Evolutionary conservation across 2,113 vertebrate genomes (phyloP), one percentile per base, ranked within the genome.

Genomic region (Bagarius yarrelli): DNA sequence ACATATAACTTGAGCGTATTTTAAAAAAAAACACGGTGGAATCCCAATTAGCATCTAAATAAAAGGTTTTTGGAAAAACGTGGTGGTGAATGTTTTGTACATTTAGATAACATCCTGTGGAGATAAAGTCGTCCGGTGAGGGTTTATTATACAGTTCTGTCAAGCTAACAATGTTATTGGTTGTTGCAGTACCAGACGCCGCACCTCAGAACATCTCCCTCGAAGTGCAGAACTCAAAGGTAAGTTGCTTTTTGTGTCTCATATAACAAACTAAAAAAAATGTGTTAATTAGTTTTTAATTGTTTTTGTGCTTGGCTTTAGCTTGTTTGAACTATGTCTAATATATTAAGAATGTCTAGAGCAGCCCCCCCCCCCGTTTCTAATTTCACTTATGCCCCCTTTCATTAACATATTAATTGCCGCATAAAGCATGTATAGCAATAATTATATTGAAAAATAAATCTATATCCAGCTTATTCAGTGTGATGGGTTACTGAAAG

Each of bases 171-270:
- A 6, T n/a, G 71, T 83, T 44, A 74, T 69, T 70, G 63, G 40
- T 36, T 91, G 79, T 90, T 79, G 18, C 87, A 99, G 98, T 97
- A 34, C 98, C 98, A 34, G 96, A 96, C 81, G 94, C 95, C 67
- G 89, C 96, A 8, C 97, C 98, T n/a, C 98, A 98, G 89, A 99
- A 99, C 77, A 90, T 99, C 1, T 95, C 96, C 0, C 86, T 97
- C 88, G 98, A 99, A 90, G 96, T 98, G 1, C 96, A 96, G 85
- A 98, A 99, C 90, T 99, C 97, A 80, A 98, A 95, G 96, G 98
- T 99, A 92, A 76, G 81, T 69, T 36, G 23, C 44, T 53, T 50
- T 12, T 2, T 53, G 57, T 53, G 8, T 19, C 4, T 30, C 4
- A n/a, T 21, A 32, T 30, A 16, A 18, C 6, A 40, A 27, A 30